A percentile compares a stretch with the other conserved stretches of the same genome.
phyloP scores from a whole-genome alignment of 64 coral and sea anemone species.

The Actinia equina region DNA sequence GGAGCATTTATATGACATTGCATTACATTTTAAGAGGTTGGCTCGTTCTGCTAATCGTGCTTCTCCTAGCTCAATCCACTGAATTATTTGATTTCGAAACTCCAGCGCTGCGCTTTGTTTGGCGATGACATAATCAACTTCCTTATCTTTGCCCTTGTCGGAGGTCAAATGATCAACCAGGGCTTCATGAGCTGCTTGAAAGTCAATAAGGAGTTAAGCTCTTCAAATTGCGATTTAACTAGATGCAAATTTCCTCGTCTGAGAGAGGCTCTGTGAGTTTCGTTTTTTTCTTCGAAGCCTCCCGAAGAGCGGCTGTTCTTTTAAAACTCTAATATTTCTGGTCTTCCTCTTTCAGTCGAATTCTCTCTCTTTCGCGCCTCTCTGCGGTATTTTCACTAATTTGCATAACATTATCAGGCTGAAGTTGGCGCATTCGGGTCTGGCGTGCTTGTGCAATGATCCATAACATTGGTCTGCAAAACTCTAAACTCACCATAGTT shows the following conservation, averaged over 20 bases:
- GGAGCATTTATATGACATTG: background rate
- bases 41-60: background rate
- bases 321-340: background rate
- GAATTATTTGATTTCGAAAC: constrained; percentile 10
- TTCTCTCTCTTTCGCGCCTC: background rate
- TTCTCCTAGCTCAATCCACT: background rate
- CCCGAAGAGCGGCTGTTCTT: constrained; percentile 7
- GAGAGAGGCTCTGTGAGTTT: background rate
- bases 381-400: background rate
- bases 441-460: background rate
- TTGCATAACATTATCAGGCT: background rate
- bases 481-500: too few species aligned
- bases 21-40: background rate
- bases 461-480: too few species aligned
- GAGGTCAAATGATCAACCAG: background rate
- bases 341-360: background rate
- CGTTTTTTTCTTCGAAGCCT: background rate
- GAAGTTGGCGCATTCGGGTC: background rate
- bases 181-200: constrained; percentile 1
- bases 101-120: constrained; percentile 6
- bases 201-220: background rate
- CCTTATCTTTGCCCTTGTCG: too few species aligned
- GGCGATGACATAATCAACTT: background rate
- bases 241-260: constrained; percentile 1
- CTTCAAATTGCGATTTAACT: background rate